Conservation (phyloP, 2,113 vertebrate species). For the Sphaerodactylus townsendi region DNA sequence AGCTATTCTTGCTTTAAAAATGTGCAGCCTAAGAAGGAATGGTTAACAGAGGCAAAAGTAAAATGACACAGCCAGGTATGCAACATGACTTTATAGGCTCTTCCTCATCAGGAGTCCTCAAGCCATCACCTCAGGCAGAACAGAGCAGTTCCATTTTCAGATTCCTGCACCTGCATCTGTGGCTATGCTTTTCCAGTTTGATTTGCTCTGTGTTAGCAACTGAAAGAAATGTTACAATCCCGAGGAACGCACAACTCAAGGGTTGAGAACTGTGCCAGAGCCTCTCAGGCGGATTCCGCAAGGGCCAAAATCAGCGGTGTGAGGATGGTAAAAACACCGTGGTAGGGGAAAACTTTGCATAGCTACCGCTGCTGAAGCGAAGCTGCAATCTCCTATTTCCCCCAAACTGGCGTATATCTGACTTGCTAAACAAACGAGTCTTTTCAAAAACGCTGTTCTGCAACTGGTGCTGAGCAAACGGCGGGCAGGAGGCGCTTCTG, state of each 20-base stretch:
- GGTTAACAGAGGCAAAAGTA: not conserved
- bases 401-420: too few relatives aligned
- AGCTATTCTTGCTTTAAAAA: not conserved
- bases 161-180: too few relatives aligned
- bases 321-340: too few relatives aligned
- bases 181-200: not conserved
- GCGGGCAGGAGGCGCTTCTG: too few relatives aligned
- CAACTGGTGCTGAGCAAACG: too few relatives aligned
- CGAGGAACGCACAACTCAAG: not conserved
- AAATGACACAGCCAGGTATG: not conserved
- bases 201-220: not conserved
- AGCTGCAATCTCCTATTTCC: too few relatives aligned
- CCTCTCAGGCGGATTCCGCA: not conserved
- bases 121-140: not conserved
- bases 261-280: not conserved
- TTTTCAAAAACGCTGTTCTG: too few relatives aligned
- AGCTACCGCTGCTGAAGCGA: too few relatives aligned
- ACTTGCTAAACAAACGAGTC: too few relatives aligned
- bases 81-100: not conserved
- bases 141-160: not conserved
- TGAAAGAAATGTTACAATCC: not conserved
- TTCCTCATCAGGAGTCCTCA: not conserved
- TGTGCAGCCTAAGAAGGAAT: not conserved
- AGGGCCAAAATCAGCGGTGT: too few relatives aligned
- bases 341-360: too few relatives aligned